Evolutionary conservation across 2,113 vertebrate species (phyloP).

Genomic region (Oenanthe melanoleuca): DNA sequence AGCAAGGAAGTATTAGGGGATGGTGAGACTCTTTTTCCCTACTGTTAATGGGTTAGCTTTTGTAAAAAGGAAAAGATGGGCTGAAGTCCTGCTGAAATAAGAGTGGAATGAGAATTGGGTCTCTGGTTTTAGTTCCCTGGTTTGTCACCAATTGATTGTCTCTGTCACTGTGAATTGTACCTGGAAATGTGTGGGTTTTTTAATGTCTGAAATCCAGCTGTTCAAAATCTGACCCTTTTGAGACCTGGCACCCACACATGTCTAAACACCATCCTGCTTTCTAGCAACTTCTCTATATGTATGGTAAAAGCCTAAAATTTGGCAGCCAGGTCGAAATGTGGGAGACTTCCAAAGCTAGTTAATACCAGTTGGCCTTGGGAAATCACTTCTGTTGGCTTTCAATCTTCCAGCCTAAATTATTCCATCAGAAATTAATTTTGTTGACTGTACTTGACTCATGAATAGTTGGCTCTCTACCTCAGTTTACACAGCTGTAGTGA

Average conservation of each 20-base stretch:
- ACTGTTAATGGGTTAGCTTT: neutral
- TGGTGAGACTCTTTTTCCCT: neutral
- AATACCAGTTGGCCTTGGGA: neutral
- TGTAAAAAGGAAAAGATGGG: neutral
- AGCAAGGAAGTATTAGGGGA: neutral
- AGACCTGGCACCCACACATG: neutral
- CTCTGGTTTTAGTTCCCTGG: neutral
- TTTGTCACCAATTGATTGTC: neutral
- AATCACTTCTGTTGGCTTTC: slow-evolving; percentile 7
- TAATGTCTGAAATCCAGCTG: neutral
- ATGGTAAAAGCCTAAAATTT: neutral
- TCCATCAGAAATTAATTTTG: slow-evolving; percentile 4
- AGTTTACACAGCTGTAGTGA: slow-evolving; percentile 40
- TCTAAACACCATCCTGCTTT: neutral
- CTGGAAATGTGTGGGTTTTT: neutral
- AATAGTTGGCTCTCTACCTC: slow-evolving; percentile 9
- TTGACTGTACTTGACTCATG: slow-evolving; percentile 5
- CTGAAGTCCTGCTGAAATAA: neutral
- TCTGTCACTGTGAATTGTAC: neutral
- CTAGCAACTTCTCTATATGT: neutral
- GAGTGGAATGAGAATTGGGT: neutral
- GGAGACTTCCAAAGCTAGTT: neutral
- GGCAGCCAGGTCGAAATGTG: neutral
- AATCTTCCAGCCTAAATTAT: neutral
- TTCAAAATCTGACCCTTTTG: neutral